Evolutionary conservation across 1,140 invertebrate species (phyloP).

Genomic region (Lepidurus arcticus): DNA sequence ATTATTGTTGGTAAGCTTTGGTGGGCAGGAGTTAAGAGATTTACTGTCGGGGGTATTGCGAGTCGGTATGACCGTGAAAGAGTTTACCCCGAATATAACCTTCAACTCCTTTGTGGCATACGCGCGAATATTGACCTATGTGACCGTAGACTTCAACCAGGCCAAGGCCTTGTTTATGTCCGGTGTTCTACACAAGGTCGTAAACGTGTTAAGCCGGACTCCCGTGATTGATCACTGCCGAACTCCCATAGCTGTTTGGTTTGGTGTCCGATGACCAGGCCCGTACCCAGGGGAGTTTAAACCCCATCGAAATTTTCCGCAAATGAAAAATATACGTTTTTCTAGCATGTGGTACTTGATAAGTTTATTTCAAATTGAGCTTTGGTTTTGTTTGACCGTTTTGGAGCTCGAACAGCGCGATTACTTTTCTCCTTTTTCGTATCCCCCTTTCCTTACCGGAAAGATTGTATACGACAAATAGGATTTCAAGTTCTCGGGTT

Average conservation of each 20-base stretch:
- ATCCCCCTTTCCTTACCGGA: too few species aligned
- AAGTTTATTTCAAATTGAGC: too few species aligned
- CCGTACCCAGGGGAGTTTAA: too few species aligned
- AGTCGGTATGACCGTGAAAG: background rate
- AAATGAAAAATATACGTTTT: too few species aligned
- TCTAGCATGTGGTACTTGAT: too few species aligned
- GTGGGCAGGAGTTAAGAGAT: background rate
- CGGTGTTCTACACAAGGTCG: background rate
- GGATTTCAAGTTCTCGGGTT: too few species aligned
- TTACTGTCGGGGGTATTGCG: background rate
- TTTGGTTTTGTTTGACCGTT: too few species aligned
- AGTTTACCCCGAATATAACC: background rate
- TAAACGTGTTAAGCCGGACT: background rate
- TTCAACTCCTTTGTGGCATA: background rate
- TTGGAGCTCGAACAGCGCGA: too few species aligned
- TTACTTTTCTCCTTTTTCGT: too few species aligned
- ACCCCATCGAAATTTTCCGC: too few species aligned
- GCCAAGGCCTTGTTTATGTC: constrained; percentile 6
- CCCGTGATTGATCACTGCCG: background rate
- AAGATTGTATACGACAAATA: too few species aligned
- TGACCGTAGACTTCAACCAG: background rate
- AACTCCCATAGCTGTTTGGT: background rate
- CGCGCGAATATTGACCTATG: background rate
- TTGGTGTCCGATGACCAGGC: background rate
- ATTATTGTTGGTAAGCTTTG: too few species aligned